Evolutionary conservation across 2,113 vertebrate species (phyloP).

Genomic region (Eidolon helvum): DNA sequence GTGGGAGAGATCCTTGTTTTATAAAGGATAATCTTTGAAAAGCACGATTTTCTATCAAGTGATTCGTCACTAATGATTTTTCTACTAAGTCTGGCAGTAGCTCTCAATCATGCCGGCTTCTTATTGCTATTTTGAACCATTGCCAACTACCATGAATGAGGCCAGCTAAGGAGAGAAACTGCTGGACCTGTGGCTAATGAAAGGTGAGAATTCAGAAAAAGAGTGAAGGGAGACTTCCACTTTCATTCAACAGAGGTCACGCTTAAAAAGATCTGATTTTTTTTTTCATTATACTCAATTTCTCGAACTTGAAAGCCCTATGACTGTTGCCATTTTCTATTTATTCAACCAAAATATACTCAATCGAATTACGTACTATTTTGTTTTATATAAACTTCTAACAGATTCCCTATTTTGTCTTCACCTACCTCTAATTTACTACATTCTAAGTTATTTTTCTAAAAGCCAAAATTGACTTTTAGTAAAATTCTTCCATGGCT

Average conservation of each 20-base stretch:
- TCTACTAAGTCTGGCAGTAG: background rate
- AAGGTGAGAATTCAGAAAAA: background rate
- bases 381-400: background rate
- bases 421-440: background rate
- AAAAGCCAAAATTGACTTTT: background rate
- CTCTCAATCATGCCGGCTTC: background rate
- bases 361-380: background rate
- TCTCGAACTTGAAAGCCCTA: background rate
- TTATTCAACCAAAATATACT: background rate
- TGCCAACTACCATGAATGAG: background rate
- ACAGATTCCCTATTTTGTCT: background rate
- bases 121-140: background rate
- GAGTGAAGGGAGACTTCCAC: background rate
- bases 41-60: constrained; percentile 1
- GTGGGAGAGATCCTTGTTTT: background rate
- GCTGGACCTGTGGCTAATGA: background rate
- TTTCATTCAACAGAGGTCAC: background rate
- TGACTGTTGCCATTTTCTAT: background rate
- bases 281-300: background rate
- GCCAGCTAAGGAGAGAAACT: background rate
- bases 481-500: background rate
- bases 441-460: background rate
- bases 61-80: background rate
- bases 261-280: background rate
- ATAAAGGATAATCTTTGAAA: background rate